Conservation (phyloP, 1,140 invertebrate genomes). For the Marisa cornuarietis region DNA sequence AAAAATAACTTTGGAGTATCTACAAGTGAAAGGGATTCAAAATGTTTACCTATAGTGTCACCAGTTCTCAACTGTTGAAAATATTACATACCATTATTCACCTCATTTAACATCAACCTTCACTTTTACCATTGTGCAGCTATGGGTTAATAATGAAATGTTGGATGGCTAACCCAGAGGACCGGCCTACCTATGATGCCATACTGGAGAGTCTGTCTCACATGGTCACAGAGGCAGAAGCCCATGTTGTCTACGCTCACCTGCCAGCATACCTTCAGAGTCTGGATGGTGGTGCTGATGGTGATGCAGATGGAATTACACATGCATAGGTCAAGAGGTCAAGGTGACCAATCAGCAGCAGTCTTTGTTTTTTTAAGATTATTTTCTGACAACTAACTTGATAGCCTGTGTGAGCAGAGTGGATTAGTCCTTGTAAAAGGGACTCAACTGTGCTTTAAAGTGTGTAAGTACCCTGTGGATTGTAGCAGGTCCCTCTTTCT, state of each 20-base stretch:
- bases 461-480: no score
- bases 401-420: no score
- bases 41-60: background rate
- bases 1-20: no score
- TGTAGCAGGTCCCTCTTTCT: no score
- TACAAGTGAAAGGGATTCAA: background rate
- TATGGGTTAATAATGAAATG: constrained; percentile 44
- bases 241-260: constrained; percentile 34
- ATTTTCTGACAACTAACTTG: no score
- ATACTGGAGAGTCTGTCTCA: constrained; percentile 42
- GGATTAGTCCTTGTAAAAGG: no score
- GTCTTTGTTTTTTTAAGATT: no score
- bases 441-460: no score
- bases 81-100: background rate
- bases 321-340: constrained; percentile 6
- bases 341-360: background rate
- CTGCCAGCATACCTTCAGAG: constrained; percentile 33
- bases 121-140: constrained; percentile 25
- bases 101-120: background rate
- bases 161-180: constrained; percentile 44
- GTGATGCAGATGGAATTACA: constrained; percentile 17
- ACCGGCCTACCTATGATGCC: constrained; percentile 64
- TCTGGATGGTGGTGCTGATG: constrained; percentile 22
- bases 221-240: constrained; percentile 33
- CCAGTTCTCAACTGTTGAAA: background rate